Conservation (phyloP, 1,140 invertebrate genomes). For the Listronotus bonariensis region DNA sequence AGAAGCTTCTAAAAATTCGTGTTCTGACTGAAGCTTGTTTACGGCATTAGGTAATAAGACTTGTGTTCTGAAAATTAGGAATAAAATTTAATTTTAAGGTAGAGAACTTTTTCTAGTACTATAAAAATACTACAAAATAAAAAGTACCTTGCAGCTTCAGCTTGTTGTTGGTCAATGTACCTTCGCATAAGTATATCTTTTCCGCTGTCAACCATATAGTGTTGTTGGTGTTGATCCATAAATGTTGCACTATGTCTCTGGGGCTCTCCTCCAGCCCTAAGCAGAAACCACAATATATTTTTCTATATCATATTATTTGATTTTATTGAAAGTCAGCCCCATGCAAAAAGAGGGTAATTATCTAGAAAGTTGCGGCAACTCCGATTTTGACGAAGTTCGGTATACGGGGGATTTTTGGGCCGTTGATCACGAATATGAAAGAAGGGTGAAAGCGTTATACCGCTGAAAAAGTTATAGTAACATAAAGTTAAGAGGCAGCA, state of each 20-base stretch:
- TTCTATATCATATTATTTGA: no score
- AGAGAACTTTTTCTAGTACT: no score
- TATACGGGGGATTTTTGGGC: no score
- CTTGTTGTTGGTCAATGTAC: constrained; percentile 78
- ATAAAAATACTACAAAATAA: constrained; percentile 1
- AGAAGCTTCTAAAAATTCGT: constrained; percentile 66
- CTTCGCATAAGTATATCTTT: constrained; percentile 80
- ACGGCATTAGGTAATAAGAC: constrained; percentile 48
- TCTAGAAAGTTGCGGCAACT: no score
- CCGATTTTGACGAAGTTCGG: no score
- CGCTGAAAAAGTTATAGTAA: no score
- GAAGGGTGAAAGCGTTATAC: no score
- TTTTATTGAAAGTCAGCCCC: no score
- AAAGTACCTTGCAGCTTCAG: constrained; percentile 49
- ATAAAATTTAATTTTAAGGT: constrained; percentile 37
- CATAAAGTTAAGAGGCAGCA: no score
- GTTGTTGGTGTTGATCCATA: constrained; percentile 62
- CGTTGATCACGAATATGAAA: no score
- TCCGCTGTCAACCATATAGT: constrained; percentile 68
- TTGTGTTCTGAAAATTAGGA: constrained; percentile 37
- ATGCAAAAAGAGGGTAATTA: no score
- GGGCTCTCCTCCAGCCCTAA: constrained; percentile 59
- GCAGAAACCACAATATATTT: no score
- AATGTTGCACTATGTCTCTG: constrained; percentile 8
- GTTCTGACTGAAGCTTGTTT: constrained; percentile 50